Percentiles rank a stretch among this genome's conserved stretches.
phyloP scores from a whole-genome alignment of 2,113 vertebrate species.

The Lamprotornis superbus region DNA sequence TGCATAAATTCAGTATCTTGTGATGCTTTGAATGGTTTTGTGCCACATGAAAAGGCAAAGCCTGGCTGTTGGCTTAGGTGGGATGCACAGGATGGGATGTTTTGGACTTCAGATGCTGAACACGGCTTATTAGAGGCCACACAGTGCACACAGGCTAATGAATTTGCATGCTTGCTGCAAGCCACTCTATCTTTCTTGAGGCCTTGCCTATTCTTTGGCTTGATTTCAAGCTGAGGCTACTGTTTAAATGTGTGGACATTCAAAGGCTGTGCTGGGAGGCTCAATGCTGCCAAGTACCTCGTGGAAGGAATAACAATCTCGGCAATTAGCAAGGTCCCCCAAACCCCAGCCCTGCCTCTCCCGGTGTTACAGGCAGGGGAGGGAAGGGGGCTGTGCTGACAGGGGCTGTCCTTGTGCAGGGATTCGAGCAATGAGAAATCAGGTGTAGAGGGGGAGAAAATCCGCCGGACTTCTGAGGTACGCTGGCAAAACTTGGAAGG shows the following conservation, averaged over 20 bases:
- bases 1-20: background rate
- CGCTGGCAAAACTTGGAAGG: background rate
- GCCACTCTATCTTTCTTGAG: background rate
- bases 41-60: background rate
- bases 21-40: background rate
- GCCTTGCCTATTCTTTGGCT: conserved; percentile 28
- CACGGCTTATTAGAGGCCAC: background rate
- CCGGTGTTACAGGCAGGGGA: background rate
- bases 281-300: conserved; percentile 22
- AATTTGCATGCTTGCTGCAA: conserved; percentile 19
- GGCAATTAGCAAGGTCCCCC: conserved; percentile 9
- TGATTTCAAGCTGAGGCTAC: conserved; percentile 31
- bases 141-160: conserved; percentile 6
- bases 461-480: background rate
- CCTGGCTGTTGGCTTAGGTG: background rate
- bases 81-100: background rate
- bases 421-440: background rate
- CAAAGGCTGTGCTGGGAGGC: conserved; percentile 41
- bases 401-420: background rate
- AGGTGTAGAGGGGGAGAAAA: background rate
- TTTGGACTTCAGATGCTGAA: conserved; percentile 7
- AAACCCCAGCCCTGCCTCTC: background rate
- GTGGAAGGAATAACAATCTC: conserved; percentile 64
- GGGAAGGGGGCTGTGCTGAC: background rate
- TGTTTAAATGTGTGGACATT: conserved; percentile 51